Evolutionary conservation across 2,797 vertebrate species (phyloP).

Genomic region (Enteromius radiatus): DNA sequence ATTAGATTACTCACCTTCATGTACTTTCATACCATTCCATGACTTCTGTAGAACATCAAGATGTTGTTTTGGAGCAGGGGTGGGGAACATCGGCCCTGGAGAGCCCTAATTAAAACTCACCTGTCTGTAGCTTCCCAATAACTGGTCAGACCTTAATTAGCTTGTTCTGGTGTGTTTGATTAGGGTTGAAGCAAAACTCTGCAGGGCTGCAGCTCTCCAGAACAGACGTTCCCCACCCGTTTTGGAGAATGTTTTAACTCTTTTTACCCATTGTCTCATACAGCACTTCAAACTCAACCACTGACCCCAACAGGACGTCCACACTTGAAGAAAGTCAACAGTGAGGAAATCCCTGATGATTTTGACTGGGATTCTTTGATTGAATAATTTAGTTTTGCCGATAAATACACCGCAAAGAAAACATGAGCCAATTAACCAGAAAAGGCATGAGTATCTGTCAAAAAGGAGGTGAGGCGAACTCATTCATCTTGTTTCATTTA

Average conservation of each 20-base stretch:
- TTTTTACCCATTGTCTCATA: slow-evolving; percentile 12
- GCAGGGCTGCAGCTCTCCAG: too few species aligned
- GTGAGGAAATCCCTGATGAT: slow-evolving; percentile 95
- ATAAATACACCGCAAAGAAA: slow-evolving; percentile 2
- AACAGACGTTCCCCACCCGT: not conserved
- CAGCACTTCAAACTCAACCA: slow-evolving; percentile 84
- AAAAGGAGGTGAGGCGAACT: slow-evolving; percentile 10
- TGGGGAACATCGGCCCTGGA: too few species aligned
- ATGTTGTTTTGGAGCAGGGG: not conserved
- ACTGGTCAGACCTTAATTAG: too few species aligned
- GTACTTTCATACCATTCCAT: not conserved
- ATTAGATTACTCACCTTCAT: not conserved
- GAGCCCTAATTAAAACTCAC: too few species aligned
- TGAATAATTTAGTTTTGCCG: slow-evolving; percentile 60
- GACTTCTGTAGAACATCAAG: not conserved
- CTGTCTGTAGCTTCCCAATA: too few species aligned
- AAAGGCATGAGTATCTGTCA: not conserved
- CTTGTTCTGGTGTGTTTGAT: too few species aligned
- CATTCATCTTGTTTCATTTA: slow-evolving; percentile 18
- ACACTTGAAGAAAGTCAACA: slow-evolving; percentile 85
- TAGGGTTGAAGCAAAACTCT: too few species aligned
- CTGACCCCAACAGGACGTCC: slow-evolving; percentile 75
- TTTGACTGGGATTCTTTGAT: slow-evolving; percentile 94
- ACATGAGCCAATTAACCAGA: not conserved
- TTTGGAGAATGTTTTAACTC: not conserved